Base-by-base conservation (phyloP, 2,888 invertebrate species). In the Cryptocephalus moraei region DNA sequence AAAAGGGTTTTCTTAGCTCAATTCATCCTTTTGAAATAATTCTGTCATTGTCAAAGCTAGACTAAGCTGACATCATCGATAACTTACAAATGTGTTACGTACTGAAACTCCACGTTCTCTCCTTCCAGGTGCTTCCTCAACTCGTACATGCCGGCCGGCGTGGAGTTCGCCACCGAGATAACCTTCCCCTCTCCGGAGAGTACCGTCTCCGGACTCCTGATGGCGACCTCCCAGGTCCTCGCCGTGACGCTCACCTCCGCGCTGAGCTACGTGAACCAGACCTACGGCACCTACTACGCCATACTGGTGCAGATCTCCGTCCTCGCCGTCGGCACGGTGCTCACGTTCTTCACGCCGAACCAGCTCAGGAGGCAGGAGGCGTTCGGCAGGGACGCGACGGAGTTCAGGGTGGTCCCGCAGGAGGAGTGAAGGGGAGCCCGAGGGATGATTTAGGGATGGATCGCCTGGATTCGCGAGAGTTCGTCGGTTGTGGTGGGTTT, bases 91-190 rank as follows among this genome's bases (percentile, higher is more conserved):
- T n/a, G n/a, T n/a, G n/a, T n/a, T n/a, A n/a, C n/a, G n/a, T n/a
- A n/a, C n/a, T n/a, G n/a, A n/a, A n/a, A n/a, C n/a, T n/a, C n/a
- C n/a, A n/a, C n/a, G n/a, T n/a, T n/a, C n/a, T n/a, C 22, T 22
- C 22, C 40, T 57, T 60, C 32, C 46, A 62, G 62, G 22, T 55
- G 61, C 34, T 63, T 63, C 48, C 52, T 60, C 10, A 62, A 54
- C 44, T 60, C 62, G n/a, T 64, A 64, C 43, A 54, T 61, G 48
- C 57, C 60, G 8, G 59, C 60, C 12, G 62, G 62, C 36, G 56
- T 62, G 22, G 64, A 64, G 53, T 54, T 62, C 39, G 62, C 61
- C 1, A 57, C 57, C 22, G 64, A 64, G 53, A 45, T 64, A 39
- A 62, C 64, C 1, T 62, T 54, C 48, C 64, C 62, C 8, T 56